These are phyloP conservation scores for Chaetura pelagica DNA, from an alignment of 2,113 vertebrate species.

Conservation along the genomic window DNA sequence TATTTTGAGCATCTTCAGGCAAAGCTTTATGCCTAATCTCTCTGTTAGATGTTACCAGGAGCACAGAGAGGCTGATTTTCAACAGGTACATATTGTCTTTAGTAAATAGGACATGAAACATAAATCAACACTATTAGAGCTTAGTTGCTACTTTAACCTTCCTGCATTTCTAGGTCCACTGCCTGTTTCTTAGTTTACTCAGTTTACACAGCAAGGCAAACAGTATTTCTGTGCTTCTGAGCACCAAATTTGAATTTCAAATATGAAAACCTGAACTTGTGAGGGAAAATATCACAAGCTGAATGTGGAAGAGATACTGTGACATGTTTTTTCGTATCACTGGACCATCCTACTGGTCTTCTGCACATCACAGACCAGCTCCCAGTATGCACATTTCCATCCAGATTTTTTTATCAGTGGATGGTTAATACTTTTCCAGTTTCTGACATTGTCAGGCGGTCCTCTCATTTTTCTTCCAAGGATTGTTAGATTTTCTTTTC, in stretches of 20 bases:
- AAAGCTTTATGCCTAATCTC: background rate
- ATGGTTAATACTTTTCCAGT: background rate
- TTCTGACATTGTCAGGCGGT: background rate
- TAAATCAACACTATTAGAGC: background rate
- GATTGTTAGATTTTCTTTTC: background rate
- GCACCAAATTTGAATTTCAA: background rate
- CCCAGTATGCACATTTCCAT: background rate
- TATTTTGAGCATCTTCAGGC: background rate
- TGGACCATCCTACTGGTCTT: background rate
- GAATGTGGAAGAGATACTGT: background rate
- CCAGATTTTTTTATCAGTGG: background rate
- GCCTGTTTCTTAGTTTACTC: background rate
- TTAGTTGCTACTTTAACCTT: background rate
- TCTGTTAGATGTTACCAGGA: background rate
- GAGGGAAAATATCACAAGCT: background rate
- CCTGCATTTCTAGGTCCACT: background rate
- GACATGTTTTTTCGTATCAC: background rate
- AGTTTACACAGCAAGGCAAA: background rate
- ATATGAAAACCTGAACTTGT: background rate
- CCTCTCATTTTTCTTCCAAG: background rate
- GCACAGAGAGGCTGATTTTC: background rate
- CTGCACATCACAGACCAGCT: background rate
- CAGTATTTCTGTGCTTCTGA: background rate
- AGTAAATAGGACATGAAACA: background rate
- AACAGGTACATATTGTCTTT: background rate